Conservation (phyloP, 2,888 invertebrate genomes). For the Tubiluchus corallicola region DNA sequence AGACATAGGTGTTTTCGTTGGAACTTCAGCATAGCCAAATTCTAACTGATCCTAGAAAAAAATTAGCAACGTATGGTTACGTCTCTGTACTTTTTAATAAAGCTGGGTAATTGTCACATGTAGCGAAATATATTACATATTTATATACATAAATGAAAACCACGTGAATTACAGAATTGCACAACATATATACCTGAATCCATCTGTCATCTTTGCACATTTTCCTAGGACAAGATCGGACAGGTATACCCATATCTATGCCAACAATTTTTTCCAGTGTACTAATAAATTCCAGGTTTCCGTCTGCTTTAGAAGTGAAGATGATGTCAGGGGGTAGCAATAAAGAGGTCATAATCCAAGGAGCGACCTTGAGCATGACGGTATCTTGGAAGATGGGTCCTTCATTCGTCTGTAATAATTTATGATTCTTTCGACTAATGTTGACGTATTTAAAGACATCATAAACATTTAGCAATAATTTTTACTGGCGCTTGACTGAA, state of each 20-base stretch:
- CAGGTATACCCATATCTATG: neutral
- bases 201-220: neutral
- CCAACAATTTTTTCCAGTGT: neutral
- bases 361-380: neutral
- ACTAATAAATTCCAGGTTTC: neutral
- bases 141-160: no score
- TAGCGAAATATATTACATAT: no score
- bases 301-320: neutral
- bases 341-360: neutral
- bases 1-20: neutral
- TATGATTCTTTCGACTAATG: no score
- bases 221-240: neutral
- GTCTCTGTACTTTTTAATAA: no score
- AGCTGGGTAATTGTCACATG: no score
- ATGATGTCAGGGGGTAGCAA: neutral
- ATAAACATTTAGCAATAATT: no score
- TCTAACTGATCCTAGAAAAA: conserved; percentile 1
- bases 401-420: no score
- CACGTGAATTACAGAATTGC: no score
- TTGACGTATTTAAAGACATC: no score
- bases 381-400: conserved; percentile 3
- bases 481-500: no score
- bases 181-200: conserved; percentile 1
- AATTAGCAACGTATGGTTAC: no score
- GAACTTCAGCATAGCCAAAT: neutral